phyloP scores from a whole-genome alignment of 2,113 vertebrate genomes.

The Conger conger region DNA sequence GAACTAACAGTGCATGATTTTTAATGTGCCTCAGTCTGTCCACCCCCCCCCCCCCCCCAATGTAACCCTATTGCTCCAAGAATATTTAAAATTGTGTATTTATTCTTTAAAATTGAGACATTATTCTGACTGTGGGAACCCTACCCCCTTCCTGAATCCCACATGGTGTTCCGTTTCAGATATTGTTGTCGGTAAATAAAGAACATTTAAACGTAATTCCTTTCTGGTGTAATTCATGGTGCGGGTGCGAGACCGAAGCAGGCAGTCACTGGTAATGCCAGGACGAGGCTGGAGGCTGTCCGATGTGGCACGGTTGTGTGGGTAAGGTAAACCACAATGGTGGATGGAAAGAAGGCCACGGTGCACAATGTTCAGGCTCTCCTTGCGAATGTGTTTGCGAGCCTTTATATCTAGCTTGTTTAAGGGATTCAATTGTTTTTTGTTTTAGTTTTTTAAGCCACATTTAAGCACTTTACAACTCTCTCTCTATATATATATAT shows the following conservation, averaged over 20 bases:
- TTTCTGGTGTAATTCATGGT: not conserved
- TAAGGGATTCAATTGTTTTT: not conserved
- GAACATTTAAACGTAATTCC: conserved; percentile 22
- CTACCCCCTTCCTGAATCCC: not conserved
- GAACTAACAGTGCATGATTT: too few relatives aligned
- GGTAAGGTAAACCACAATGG: not conserved
- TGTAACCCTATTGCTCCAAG: too few relatives aligned
- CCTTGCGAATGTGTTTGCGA: not conserved
- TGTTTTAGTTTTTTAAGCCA: not conserved
- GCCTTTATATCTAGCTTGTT: not conserved
- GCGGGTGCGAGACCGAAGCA: not conserved
- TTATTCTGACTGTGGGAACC: too few relatives aligned
- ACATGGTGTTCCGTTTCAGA: conserved; percentile 13
- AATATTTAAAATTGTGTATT: too few relatives aligned
- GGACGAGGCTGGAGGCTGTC: not conserved
- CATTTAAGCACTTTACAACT: not conserved
- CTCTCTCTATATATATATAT: too few relatives aligned
- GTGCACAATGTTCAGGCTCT: not conserved
- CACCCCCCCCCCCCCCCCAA: too few relatives aligned
- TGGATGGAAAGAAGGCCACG: not conserved
- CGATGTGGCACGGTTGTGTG: not conserved
- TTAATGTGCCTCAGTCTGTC: too few relatives aligned
- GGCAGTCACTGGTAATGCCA: not conserved
- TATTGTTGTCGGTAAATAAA: conserved; percentile 22
- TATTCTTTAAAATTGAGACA: too few relatives aligned